Conservation (phyloP, 2,113 vertebrate genomes). For the Laticauda colubrina region DNA sequence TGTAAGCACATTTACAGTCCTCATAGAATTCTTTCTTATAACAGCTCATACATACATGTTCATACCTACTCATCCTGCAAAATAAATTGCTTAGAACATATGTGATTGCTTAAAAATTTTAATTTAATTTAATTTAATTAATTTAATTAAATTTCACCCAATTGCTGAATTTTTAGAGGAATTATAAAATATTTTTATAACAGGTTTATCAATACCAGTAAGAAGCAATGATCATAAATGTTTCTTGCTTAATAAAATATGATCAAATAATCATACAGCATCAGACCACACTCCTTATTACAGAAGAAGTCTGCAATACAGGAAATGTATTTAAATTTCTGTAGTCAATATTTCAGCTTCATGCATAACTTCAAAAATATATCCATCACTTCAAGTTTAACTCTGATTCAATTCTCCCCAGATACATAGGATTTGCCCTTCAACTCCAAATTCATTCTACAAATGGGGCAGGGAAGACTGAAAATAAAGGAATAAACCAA, state of each 20-base stretch:
- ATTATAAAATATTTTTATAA: constrained; percentile 2
- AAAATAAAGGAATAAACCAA: not conserved
- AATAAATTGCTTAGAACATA: constrained; percentile 27
- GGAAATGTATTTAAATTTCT: not conserved
- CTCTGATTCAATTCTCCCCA: not conserved
- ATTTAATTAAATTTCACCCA: constrained; percentile 34
- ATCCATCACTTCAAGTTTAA: not conserved
- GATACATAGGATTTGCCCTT: not conserved
- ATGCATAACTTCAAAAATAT: not conserved
- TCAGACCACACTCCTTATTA: rapidly evolving
- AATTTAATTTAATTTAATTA: no score
- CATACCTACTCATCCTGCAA: not conserved
- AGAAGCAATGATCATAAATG: not conserved
- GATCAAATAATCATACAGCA: not conserved
- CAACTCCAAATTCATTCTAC: not conserved
- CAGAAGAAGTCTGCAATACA: not conserved
- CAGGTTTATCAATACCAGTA: not conserved
- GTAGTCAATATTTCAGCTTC: not conserved
- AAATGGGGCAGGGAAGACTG: not conserved
- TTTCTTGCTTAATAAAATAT: not conserved
- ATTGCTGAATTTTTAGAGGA: constrained; percentile 39
- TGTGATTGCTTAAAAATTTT: constrained; percentile 42
- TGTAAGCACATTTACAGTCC: not conserved
- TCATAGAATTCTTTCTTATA: not conserved
- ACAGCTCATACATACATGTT: not conserved